These are phyloP conservation scores for Puntigrus tetrazona DNA, from an alignment of 2,113 vertebrate genomes.

Conservation along the genomic window DNA sequence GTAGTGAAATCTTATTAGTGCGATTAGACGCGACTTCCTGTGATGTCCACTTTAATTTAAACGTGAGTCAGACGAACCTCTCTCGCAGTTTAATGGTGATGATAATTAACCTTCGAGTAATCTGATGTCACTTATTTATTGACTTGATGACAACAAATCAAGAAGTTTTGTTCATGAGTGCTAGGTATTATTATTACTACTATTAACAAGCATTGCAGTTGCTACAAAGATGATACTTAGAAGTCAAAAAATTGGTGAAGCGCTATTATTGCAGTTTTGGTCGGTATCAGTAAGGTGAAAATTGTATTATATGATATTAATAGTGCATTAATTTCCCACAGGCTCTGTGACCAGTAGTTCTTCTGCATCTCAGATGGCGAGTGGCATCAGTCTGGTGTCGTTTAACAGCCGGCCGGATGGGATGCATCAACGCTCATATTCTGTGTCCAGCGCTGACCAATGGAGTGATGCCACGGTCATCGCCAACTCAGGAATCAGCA, in stretches of 20 bases:
- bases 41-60: conserved; percentile 31
- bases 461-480: conserved; percentile 96
- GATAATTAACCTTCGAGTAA: conserved; percentile 20
- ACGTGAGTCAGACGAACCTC: neutral
- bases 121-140: conserved; percentile 14
- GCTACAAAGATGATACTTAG: neutral
- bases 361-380: conserved; percentile 90
- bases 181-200: neutral
- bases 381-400: conserved; percentile 88
- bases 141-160: neutral
- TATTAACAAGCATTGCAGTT: neutral
- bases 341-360: conserved; percentile 88
- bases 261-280: neutral
- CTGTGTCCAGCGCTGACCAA: conserved; percentile 97
- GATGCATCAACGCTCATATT: conserved; percentile 96
- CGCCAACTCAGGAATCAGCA: conserved; percentile 95
- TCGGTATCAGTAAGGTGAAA: neutral
- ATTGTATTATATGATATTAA: too few species aligned
- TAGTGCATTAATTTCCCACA: conserved; percentile 56
- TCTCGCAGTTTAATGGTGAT: conserved; percentile 8
- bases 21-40: conserved; percentile 24
- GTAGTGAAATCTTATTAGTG: conserved; percentile 29
- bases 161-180: neutral
- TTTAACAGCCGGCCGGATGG: conserved; percentile 91
- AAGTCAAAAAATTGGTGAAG: neutral